Evolutionary conservation across 2,888 invertebrate genomes (phyloP).

Genomic region (Cyrtodaria siliqua): DNA sequence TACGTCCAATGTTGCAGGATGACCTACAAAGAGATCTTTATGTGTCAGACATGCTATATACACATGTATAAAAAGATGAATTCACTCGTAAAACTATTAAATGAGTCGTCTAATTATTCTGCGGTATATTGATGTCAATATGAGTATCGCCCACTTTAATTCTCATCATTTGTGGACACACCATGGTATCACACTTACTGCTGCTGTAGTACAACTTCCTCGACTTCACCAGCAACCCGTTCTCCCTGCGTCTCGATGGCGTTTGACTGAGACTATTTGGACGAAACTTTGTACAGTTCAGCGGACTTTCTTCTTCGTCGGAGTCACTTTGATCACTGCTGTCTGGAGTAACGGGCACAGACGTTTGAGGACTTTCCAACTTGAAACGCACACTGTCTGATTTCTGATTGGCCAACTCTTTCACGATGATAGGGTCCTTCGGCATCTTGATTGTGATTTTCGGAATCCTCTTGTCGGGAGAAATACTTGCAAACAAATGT

Average conservation of each 20-base stretch:
- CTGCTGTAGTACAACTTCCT: constrained; percentile 3
- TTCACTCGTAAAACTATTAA: too few species aligned
- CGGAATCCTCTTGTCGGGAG: constrained; percentile 63
- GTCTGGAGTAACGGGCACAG: constrained; percentile 49
- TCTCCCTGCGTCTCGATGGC: neutral
- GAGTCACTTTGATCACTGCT: constrained; percentile 55
- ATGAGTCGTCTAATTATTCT: constrained; percentile 6
- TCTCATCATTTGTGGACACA: constrained; percentile 56
- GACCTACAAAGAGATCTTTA: too few species aligned
- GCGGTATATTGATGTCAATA: constrained; percentile 62
- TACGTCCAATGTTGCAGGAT: too few species aligned
- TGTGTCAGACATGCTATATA: too few species aligned
- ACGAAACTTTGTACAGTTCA: constrained; percentile 60
- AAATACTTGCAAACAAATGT: constrained; percentile 45
- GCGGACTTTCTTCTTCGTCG: constrained; percentile 60
- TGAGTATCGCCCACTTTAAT: constrained; percentile 58
- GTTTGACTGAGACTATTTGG: constrained; percentile 21
- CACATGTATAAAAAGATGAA: too few species aligned
- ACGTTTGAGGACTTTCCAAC: constrained; percentile 51
- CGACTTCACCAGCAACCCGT: constrained; percentile 2
- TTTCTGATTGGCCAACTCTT: constrained; percentile 62
- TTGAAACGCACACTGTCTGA: constrained; percentile 67
- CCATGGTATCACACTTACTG: neutral
- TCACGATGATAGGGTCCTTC: constrained; percentile 69
- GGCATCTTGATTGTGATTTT: constrained; percentile 74